A percentile compares a stretch with the other conserved stretches of the same genome.
Conservation (phyloP, 2,797 vertebrate species). For the Pantherophis vulpinus region DNA sequence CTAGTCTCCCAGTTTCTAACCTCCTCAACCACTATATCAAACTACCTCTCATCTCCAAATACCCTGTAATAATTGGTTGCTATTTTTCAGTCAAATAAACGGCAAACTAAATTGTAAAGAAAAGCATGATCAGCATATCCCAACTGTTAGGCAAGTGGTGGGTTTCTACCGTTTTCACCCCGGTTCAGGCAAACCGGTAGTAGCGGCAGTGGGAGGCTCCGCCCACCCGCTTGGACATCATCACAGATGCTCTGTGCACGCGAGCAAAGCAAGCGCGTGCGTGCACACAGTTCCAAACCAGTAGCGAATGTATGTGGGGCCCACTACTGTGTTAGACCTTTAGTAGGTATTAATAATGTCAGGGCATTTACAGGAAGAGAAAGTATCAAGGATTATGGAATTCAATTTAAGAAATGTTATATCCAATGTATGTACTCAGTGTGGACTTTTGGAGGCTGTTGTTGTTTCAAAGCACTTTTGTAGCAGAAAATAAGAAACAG, state of each 20-base stretch:
- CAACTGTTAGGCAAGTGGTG: neutral
- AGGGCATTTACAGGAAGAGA: neutral
- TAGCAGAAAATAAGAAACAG: neutral
- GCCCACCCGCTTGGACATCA: too few species aligned
- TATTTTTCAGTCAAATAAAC: neutral
- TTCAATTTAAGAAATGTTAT: neutral
- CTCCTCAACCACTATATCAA: neutral
- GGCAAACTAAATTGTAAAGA: neutral
- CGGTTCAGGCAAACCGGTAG: too few species aligned
- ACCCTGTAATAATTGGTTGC: neutral
- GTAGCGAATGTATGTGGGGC: too few species aligned
- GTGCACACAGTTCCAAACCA: too few species aligned
- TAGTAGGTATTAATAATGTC: neutral
- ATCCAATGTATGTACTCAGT: neutral
- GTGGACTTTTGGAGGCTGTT: neutral
- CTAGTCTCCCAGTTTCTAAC: neutral
- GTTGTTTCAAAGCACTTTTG: neutral
- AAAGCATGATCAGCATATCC: neutral
- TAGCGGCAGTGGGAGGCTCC: too few species aligned
- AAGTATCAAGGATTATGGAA: neutral
- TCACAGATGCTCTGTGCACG: too few species aligned
- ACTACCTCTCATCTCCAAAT: neutral
- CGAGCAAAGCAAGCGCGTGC: too few species aligned
- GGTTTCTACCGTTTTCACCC: too few species aligned
- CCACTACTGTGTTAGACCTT: neutral